Percentiles rank a stretch among this genome's conserved stretches.
Conservation (phyloP, 1,140 invertebrate genomes). For the Drosophila asahinai region DNA sequence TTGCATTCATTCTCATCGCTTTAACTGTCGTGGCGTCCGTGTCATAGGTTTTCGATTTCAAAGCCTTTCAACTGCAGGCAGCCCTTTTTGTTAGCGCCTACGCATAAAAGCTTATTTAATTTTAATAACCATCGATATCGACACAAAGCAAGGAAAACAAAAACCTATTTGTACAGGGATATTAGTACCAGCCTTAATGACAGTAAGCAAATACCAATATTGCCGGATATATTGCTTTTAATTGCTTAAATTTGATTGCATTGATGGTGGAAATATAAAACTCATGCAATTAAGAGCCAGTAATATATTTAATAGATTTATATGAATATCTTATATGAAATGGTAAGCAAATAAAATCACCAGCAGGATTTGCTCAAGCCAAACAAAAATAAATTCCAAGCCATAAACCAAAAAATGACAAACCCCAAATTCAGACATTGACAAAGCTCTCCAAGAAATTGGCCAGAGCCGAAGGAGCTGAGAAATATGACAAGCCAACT, state of each 20-base stretch:
- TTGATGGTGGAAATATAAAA: neutral
- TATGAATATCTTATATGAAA: neutral
- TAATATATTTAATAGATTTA: constrained; percentile 10
- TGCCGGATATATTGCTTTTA: constrained; percentile 4
- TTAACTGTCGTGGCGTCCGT: constrained; percentile 12
- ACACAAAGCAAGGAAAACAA: neutral
- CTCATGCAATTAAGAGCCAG: constrained; percentile 1
- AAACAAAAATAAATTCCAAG: constrained; percentile 41
- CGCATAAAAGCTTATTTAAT: constrained; percentile 14
- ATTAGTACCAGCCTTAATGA: neutral
- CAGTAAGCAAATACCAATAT: constrained; percentile 1
- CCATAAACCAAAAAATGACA: constrained; percentile 64
- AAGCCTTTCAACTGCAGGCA: constrained; percentile 9
- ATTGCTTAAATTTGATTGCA: constrained; percentile 6
- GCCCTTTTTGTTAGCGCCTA: neutral
- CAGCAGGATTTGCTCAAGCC: constrained; percentile 34
- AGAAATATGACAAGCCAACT: constrained; percentile 37
- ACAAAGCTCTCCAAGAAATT: constrained; percentile 74
- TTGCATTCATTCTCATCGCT: constrained; percentile 28
- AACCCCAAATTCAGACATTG: constrained; percentile 66
- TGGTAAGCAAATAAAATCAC: constrained; percentile 19
- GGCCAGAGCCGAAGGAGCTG: constrained; percentile 32
- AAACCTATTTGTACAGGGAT: constrained; percentile 3
- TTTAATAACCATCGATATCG: constrained; percentile 15
- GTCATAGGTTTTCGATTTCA: constrained; percentile 8